Conservation (phyloP, 1,140 invertebrate genomes). For the Monomorium pharaonis region DNA sequence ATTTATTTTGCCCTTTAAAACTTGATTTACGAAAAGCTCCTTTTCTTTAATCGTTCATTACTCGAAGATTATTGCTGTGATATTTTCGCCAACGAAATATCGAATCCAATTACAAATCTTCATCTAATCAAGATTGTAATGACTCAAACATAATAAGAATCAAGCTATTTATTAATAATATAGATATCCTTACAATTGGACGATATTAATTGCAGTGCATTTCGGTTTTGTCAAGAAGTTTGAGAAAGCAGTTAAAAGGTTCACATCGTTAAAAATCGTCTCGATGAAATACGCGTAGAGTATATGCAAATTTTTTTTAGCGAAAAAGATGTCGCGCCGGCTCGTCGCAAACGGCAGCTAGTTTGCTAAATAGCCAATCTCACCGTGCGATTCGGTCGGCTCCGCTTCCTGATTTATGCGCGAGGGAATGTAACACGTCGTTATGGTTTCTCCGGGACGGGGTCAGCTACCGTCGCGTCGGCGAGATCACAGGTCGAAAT, state of each 20-base stretch:
- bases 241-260: neutral
- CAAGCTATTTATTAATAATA: neutral
- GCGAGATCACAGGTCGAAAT: conserved; percentile 70
- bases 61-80: neutral
- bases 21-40: neutral
- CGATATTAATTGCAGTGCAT: neutral
- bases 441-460: conserved; percentile 67
- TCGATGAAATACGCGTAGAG: neutral
- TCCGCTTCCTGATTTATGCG: conserved; percentile 62
- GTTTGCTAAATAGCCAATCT: conserved; percentile 53
- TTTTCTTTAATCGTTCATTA: neutral
- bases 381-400: neutral
- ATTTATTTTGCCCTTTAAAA: neutral
- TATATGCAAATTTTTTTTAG: conserved; percentile 29
- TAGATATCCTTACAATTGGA: neutral
- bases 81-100: neutral
- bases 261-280: neutral
- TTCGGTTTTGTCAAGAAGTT: neutral
- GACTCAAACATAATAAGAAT: neutral
- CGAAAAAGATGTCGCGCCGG: neutral
- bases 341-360: neutral
- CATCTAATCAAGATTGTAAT: neutral
- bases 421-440: conserved; percentile 56
- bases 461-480: conserved; percentile 72
- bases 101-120: neutral